phyloP scores from a whole-genome alignment of 2,888 invertebrate species.

The Synanthedon vespiformis region DNA sequence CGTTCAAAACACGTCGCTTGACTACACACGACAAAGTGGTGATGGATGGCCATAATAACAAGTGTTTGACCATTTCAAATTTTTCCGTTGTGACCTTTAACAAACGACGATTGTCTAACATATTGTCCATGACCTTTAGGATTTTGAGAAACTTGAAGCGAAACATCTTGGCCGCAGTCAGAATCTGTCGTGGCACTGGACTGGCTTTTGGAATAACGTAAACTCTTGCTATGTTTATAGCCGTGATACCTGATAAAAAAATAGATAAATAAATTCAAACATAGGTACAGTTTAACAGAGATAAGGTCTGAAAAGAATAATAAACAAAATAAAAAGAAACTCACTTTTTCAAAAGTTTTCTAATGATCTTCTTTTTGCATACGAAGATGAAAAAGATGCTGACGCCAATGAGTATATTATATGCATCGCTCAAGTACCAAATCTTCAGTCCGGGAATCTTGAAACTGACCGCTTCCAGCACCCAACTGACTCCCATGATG shows the following conservation, averaged over 20 bases:
- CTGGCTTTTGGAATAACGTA: conserved; percentile 14
- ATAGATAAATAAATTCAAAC: too few species aligned
- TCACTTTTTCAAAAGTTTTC: conserved; percentile 33
- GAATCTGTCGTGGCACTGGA: conserved; percentile 18
- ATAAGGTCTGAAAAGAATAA: neutral
- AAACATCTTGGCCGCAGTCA: conserved; percentile 18
- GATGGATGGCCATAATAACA: too few species aligned
- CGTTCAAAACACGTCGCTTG: too few species aligned
- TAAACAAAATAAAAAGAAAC: conserved; percentile 2
- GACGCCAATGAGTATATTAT: conserved; percentile 47
- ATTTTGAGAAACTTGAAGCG: conserved; percentile 21
- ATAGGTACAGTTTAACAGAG: too few species aligned
- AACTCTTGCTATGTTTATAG: neutral
- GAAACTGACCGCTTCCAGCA: conserved; percentile 44
- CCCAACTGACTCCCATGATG: conserved; percentile 57
- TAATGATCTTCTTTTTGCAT: conserved; percentile 41
- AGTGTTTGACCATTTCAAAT: neutral
- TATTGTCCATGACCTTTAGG: conserved; percentile 16
- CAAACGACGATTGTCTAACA: neutral
- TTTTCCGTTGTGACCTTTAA: neutral
- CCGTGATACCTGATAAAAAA: neutral
- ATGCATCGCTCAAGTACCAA: conserved; percentile 39
- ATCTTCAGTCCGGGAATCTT: conserved; percentile 22
- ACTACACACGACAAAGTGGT: too few species aligned
- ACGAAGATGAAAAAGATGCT: conserved; percentile 52